A percentile compares a stretch with the other conserved stretches of the same genome.
These are phyloP conservation scores for Rhinichthys osculus DNA, from an alignment of 2,797 vertebrate genomes.

Conservation along the genomic window DNA sequence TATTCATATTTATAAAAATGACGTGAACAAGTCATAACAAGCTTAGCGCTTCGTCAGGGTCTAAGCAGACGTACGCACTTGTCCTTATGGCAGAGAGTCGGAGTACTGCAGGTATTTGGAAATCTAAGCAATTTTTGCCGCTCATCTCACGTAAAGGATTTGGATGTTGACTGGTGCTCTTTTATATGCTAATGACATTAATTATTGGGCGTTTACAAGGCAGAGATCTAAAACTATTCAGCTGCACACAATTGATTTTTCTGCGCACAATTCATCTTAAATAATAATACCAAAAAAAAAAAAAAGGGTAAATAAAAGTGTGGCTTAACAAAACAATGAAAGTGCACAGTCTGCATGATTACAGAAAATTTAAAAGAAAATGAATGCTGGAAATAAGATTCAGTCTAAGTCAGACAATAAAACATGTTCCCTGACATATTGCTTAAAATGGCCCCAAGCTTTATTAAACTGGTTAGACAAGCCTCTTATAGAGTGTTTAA, in stretches of 20 bases:
- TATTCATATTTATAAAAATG: not conserved
- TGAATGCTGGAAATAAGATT: not conserved
- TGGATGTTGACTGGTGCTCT: not conserved
- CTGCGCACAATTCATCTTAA: too few species aligned
- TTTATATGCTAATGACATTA: not conserved
- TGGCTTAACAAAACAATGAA: not conserved
- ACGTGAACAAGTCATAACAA: not conserved
- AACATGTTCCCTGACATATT: not conserved
- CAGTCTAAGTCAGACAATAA: not conserved
- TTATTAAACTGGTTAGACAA: not conserved
- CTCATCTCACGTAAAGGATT: not conserved
- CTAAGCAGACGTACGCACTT: not conserved
- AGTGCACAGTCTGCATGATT: not conserved
- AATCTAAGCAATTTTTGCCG: not conserved
- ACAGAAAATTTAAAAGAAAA: not conserved
- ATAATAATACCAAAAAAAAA: too few species aligned
- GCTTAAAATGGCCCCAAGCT: not conserved
- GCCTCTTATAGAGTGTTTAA: not conserved
- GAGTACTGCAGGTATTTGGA: not conserved
- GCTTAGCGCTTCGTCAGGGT: not conserved
- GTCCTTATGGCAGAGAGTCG: not conserved
- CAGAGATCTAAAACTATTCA: not conserved
- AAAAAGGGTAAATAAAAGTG: too few species aligned
- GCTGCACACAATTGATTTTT: not conserved
- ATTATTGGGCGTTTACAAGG: not conserved